Base-by-base conservation (phyloP, 1,140 invertebrate species). In the Bombus confusus region DNA sequence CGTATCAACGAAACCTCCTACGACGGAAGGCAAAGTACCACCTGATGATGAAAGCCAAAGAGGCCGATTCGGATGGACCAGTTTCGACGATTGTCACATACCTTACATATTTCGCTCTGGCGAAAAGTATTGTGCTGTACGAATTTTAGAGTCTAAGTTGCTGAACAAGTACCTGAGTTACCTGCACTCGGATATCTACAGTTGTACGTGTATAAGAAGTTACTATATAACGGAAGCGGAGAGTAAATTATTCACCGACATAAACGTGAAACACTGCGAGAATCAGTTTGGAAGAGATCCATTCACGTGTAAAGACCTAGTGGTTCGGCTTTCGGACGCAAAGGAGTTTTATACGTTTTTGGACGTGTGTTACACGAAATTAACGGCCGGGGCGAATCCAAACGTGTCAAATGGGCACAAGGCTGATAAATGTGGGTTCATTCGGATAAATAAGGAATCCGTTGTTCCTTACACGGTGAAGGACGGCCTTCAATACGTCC, bases 201-300 rank as follows among this genome's bases (percentile, higher is more conserved):
- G 96, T 87, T 98, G 98, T 94, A 98, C 98, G 3, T 98, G 97
- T 93, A 98, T 99, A 78, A 96, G 98, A 83, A 98, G 98, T 95
- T 98, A 98, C 94, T 99, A 98, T 93, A 98, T 99, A 81, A 99
- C 98, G 12, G 97, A 98, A 87, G 96, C 97, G 6, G 98, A 99
- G 95, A 97, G 98, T 72, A 97, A 98, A 86, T 95, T 99, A 28
- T 96, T 99, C 41, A 99, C 98, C 93, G 98, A 99, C 94, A 99
- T 99, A 86, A 99, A 99, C 95, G 95, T 96, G 52, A 97, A 97
- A 94, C 99, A 99, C 92, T 99, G 98, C 96, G 98, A 99, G 90
- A 97, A 96, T 87, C 97, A 98, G 90, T 99, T 98, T 95, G 98
- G 98, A 1, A 96, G 97, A 69, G 98, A 98, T 86, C 96, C 97